Base-by-base conservation (phyloP, 2,888 invertebrate genomes). In the Linnaemya vulpina region DNA sequence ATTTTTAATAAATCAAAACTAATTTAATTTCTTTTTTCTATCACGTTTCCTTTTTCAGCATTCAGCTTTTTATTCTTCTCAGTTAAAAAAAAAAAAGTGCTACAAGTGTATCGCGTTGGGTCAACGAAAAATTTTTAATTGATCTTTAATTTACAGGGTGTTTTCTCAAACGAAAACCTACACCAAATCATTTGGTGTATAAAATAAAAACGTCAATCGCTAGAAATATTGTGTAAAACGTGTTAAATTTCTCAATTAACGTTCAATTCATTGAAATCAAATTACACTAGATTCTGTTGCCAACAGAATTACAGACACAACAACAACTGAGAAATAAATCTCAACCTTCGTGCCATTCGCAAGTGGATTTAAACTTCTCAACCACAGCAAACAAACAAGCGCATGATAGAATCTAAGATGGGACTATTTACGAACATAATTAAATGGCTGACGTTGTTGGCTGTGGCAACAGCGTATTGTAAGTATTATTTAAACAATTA, bases 401-500 rank as follows among this genome's bases (percentile, higher is more conserved):
- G 87, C 67, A 88, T 81, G 81, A 79, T 76, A 67, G 68, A 82
- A 79, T 38, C 78, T 87, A 87, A 88, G 86, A 91, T 91, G 92
- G 89, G 88, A 89, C 89, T 90, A 88, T 88, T 89, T 84, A 88
- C 87, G 87, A 89, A 88, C 87, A 90, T 90, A 87, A 89, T 90
- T 55, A 90, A 91, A 89, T 92, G 92, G 91, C 90, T 92, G 88
- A 90, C 89, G 84, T 88, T 91, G 87, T 88, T 90, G 87, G 90
- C 90, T 88, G 91, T 91, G 86, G 89, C 89, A 80, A 89, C 90
- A 88, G 87, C 89, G 68, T 88, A 90, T 74, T 91, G 92, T 92
- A 89, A 91, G 92, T 90, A 86, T 63, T 74, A n/a, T 43, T n/a
- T 46, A 43, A 25, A 58, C 58, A 60, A 51, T 58, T 58, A 53